Evolutionary conservation across 1,140 invertebrate genomes (phyloP).

Genomic region (Pseudomyrmex concolor): DNA sequence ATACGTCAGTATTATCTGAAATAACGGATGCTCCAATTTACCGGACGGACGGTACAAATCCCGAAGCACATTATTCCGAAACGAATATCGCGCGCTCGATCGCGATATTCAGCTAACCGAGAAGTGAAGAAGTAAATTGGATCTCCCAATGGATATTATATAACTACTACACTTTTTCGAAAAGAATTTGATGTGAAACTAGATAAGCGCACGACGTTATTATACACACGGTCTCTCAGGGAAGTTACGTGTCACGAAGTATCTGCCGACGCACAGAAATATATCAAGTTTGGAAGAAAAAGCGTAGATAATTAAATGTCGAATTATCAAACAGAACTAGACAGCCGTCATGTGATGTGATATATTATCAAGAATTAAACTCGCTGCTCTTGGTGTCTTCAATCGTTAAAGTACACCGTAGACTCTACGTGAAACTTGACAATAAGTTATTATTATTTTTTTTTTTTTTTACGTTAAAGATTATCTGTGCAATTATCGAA

Average conservation of each 20-base stretch:
- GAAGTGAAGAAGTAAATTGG: slow-evolving; percentile 55
- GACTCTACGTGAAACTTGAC: too few relatives aligned
- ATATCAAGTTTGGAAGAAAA: not conserved
- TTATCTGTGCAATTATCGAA: too few relatives aligned
- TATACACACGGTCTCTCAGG: slow-evolving; percentile 32
- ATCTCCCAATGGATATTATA: slow-evolving; percentile 9
- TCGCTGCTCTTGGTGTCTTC: too few relatives aligned
- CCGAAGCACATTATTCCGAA: slow-evolving; percentile 23
- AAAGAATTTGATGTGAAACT: slow-evolving; percentile 29
- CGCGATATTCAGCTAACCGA: slow-evolving; percentile 39
- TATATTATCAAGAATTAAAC: not conserved
- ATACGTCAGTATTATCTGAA: slow-evolving; percentile 19
- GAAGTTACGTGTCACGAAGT: not conserved
- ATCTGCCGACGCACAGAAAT: not conserved
- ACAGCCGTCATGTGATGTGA: not conserved
- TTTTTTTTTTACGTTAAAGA: too few relatives aligned
- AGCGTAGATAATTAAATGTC: not conserved
- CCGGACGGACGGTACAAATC: slow-evolving; percentile 24
- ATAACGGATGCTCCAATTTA: slow-evolving; percentile 53
- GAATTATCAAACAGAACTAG: not conserved
- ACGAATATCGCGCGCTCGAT: slow-evolving; percentile 40
- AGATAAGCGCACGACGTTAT: slow-evolving; percentile 34
- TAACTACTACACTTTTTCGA: not conserved
- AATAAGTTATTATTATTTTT: too few relatives aligned
- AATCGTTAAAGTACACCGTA: too few relatives aligned